These are phyloP conservation scores for Macrobrachium nipponense DNA, from an alignment of 1,140 invertebrate species.

Conservation along the genomic window DNA sequence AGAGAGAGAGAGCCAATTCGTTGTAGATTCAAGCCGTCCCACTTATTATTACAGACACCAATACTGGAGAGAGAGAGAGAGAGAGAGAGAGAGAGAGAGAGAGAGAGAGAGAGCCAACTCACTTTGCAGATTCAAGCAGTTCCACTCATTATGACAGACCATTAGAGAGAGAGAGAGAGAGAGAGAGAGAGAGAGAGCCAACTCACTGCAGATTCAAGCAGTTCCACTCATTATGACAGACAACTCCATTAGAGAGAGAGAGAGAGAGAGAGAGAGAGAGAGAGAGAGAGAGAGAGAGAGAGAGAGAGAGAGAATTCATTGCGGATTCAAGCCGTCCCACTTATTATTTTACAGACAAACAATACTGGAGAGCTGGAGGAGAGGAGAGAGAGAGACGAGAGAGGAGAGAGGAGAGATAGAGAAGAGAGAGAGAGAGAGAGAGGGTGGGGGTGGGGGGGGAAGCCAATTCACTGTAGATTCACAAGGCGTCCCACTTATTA, in stretches of 20 bases:
- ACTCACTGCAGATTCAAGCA: background rate
- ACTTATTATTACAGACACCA: background rate
- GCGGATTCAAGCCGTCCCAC: background rate
- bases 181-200: too few relatives aligned
- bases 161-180: background rate
- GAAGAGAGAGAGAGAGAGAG: background rate
- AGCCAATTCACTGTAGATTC: background rate
- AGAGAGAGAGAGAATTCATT: background rate
- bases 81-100: too few relatives aligned
- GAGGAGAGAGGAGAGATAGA: slow-evolving; percentile 14
- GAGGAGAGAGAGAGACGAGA: slow-evolving; percentile 19
- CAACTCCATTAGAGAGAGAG: background rate
- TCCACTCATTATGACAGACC: too few relatives aligned
- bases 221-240: background rate
- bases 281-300: too few relatives aligned
- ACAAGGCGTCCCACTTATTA: background rate
- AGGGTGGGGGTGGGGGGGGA: too few relatives aligned
- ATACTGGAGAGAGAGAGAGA: background rate
- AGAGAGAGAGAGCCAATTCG: background rate
- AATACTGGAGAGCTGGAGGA: too few relatives aligned
- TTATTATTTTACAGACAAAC: background rate
- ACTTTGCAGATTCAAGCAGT: too few relatives aligned
- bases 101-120: too few relatives aligned
- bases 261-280: too few relatives aligned
- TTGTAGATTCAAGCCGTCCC: background rate